Conservation (phyloP, 2,797 vertebrate genomes). For the Alauda arvensis region DNA sequence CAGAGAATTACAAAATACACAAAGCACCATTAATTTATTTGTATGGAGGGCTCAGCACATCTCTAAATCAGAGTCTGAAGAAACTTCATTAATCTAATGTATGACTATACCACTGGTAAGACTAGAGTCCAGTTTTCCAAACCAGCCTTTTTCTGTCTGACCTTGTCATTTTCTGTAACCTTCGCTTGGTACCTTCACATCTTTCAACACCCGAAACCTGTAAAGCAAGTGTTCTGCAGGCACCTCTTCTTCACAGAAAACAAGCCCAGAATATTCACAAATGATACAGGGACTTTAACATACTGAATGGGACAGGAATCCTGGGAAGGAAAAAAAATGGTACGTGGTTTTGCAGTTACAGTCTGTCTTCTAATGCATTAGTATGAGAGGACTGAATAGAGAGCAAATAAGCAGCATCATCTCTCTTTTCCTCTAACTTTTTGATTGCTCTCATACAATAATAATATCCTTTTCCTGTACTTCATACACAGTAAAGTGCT, state of each 20-base stretch:
- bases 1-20: background rate
- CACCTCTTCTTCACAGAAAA: background rate
- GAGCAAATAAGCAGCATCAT: background rate
- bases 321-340: background rate
- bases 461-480: background rate
- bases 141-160: background rate
- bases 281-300: background rate
- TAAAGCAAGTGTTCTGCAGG: background rate
- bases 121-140: background rate
- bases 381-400: background rate
- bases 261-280: background rate
- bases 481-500: background rate
- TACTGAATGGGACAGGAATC: background rate
- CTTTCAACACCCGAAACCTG: background rate
- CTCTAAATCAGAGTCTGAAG: background rate
- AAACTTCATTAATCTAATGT: background rate
- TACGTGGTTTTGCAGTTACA: background rate
- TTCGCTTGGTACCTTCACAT: background rate
- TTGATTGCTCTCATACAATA: rapidly evolving
- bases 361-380: background rate
- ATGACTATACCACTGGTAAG: background rate
- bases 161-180: background rate
- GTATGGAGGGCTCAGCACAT: background rate
- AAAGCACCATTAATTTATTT: background rate
- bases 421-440: background rate